A percentile compares a stretch with the other conserved stretches of the same genome.
Conservation (phyloP, 2,888 invertebrate species). For the Atethmia centrago region DNA sequence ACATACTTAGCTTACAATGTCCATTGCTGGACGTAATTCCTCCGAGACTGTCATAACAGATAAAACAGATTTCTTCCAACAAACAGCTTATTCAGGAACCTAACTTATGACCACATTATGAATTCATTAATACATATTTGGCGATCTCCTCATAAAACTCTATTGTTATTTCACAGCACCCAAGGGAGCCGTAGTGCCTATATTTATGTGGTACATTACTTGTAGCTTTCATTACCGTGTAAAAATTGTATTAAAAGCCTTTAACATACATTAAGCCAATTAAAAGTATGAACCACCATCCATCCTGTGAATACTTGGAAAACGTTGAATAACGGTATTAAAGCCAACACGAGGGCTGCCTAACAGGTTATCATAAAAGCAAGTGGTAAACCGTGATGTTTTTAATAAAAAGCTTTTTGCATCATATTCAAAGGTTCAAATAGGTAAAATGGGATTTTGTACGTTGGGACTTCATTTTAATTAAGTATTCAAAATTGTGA, state of each 20-base stretch:
- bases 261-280: slow-evolving; percentile 38
- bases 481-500: too few species aligned
- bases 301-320: slow-evolving; percentile 15
- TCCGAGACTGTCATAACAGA: not conserved
- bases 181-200: not conserved
- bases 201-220: slow-evolving; percentile 1
- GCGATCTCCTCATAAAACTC: slow-evolving; percentile 22
- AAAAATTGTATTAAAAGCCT: slow-evolving; percentile 28
- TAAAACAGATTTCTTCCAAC: slow-evolving; percentile 10
- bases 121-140: slow-evolving; percentile 31
- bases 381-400: slow-evolving; percentile 12
- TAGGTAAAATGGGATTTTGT: not conserved
- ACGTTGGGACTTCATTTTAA: not conserved
- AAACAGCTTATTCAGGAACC: slow-evolving; percentile 14
- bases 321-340: slow-evolving; percentile 29
- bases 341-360: slow-evolving; percentile 13
- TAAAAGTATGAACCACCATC: slow-evolving; percentile 47
- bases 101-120: slow-evolving; percentile 29
- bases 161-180: slow-evolving; percentile 7
- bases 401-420: slow-evolving; percentile 8
- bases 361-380: slow-evolving; percentile 27
- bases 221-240: slow-evolving; percentile 14
- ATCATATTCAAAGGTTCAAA: not conserved
- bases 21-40: not conserved
- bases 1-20: not conserved